Evolutionary conservation across 1,140 invertebrate species (phyloP), one percentile per base, ranked within the genome.

Genomic region (Temnothorax nylanderi): DNA sequence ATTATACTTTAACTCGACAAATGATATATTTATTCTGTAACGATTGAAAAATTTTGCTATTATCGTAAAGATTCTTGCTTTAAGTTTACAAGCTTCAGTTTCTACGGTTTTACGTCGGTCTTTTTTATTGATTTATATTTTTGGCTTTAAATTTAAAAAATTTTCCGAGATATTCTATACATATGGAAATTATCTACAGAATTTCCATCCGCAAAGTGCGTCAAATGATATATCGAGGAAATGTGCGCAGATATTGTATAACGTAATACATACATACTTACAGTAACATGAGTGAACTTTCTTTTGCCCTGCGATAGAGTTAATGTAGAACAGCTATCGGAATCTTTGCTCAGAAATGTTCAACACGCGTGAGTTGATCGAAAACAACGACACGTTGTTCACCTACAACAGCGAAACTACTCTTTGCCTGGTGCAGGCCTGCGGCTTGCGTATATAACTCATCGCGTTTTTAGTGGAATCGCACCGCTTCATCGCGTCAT

Each of bases 391-490:
- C 56, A 75, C 80, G 51, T 82, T 82, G 67, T 84, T 84, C 69
- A 84, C 69, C 26, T 74, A 84, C 26, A 74, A 84, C 80, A 84
- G 54, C 54, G 69, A 84, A 60, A 84, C 69, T 74, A 84, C 69
- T 84, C 69, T 84, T 84, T 47, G 32, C 67, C 26, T 16, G 1
- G 26, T 26, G 62, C 3, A 51, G 58, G 16, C 8, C 60, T 16
- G 6, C 21, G 58, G 37, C 49, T 21, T 58, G 60, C n/a, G 37
- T 21, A 26, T 26, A 74, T 87, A 51, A 37, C 26, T 81, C 64
- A 77, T 86, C 60, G 86, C 72, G 67, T 75, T 90, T 76, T 86
- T 37, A 62, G 47, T 37, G 56, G 76, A 81, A 81, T 64, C 84
- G 32, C 18, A 32, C 18, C 49, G 44, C 41, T 86, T 34, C 13